phyloP scores from a whole-genome alignment of 53 echinoderm and acorn worm species.

The Holothuria leucospilota region DNA sequence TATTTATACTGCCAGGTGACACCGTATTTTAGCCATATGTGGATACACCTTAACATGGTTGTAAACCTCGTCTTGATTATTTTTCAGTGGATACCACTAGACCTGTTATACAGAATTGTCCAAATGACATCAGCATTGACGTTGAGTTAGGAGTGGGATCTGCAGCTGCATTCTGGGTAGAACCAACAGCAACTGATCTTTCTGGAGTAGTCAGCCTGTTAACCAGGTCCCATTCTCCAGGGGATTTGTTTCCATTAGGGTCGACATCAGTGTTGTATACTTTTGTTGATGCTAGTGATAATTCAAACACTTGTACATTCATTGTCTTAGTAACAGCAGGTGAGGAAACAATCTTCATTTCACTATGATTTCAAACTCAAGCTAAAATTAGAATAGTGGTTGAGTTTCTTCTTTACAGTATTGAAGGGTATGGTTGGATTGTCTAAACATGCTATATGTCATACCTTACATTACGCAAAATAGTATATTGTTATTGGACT shows the following conservation, averaged over 20 bases:
- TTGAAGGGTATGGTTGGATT: no score
- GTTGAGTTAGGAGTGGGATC: slow-evolving; percentile 45
- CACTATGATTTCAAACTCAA: background rate
- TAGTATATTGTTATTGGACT: no score
- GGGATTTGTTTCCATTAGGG: slow-evolving; percentile 57
- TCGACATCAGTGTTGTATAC: slow-evolving; percentile 53
- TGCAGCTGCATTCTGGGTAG: slow-evolving; percentile 47
- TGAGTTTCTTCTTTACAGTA: background rate
- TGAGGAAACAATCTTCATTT: background rate
- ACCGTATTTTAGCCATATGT: no score
- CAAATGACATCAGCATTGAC: slow-evolving; percentile 15
- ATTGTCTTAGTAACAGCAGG: slow-evolving; percentile 1
- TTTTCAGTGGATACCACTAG: slow-evolving; percentile 48
- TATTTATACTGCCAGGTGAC: no score
- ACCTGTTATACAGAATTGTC: slow-evolving; percentile 12
- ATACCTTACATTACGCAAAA: no score
- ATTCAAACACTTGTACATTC: background rate
- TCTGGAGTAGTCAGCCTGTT: slow-evolving; percentile 49
- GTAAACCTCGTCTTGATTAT: background rate
- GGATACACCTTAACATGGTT: no score
- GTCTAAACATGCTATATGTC: no score
- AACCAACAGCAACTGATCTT: slow-evolving; percentile 61
- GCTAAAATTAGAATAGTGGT: no score
- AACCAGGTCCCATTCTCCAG: background rate
- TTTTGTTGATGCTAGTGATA: background rate